These are phyloP conservation scores for Erythrocercus mccallii DNA, from an alignment of 2,113 vertebrate genomes.

Conservation along the genomic window DNA sequence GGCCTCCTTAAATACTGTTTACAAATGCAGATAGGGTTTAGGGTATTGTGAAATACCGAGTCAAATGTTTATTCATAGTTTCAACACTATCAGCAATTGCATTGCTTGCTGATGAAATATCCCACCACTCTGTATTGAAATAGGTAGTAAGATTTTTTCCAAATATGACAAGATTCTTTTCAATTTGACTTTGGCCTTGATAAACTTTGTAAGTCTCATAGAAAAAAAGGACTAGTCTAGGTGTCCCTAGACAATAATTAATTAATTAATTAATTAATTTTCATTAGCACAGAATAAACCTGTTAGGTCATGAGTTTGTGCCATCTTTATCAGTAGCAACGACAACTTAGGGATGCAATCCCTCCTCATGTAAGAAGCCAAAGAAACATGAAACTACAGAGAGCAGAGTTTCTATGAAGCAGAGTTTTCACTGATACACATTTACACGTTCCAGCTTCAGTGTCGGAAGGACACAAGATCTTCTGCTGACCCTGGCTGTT, in stretches of 20 bases:
- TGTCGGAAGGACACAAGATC: neutral
- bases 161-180: neutral
- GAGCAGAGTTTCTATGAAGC: neutral
- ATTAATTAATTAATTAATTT: neutral
- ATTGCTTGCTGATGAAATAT: neutral
- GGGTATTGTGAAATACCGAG: neutral
- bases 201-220: neutral
- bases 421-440: rapidly evolving
- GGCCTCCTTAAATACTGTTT: conserved; percentile 11
- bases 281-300: neutral
- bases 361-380: neutral
- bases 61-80: neutral
- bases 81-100: too few species aligned
- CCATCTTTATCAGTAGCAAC: neutral
- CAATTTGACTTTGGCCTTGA: neutral
- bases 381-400: neutral
- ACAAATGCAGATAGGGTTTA: neutral
- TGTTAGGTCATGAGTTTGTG: neutral
- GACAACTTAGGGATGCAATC: neutral
- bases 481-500: neutral
- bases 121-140: neutral
- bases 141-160: neutral
- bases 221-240: neutral
- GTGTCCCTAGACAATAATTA: neutral
- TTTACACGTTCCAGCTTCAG: neutral